Conservation (phyloP, 1,140 invertebrate species). For the Papilio aristodemus region DNA sequence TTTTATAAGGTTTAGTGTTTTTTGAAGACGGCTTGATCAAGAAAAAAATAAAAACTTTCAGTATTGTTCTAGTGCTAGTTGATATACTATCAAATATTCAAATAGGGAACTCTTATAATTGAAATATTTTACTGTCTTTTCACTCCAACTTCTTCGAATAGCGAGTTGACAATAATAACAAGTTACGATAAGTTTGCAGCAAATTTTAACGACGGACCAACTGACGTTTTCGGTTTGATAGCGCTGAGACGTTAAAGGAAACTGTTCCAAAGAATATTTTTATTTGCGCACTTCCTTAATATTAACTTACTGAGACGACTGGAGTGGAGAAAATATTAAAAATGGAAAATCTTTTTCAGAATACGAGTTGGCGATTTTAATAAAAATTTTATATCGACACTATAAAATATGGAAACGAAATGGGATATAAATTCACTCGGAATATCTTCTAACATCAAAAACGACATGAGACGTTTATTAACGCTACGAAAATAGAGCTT, state of each 20-base stretch:
- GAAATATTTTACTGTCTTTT: background rate
- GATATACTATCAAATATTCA: background rate
- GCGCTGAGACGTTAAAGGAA: conserved; percentile 20
- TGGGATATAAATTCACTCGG: background rate
- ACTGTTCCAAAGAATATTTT: conserved; percentile 16
- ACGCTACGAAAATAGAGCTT: background rate
- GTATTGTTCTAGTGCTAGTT: too few relatives aligned
- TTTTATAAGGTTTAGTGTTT: background rate
- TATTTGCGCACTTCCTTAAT: conserved; percentile 29
- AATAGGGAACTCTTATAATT: background rate
- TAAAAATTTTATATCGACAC: conserved; percentile 27
- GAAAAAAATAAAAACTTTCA: background rate
- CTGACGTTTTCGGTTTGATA: conserved; percentile 18
- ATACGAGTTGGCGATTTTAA: conserved; percentile 16
- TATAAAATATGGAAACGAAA: conserved; percentile 18
- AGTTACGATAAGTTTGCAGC: conserved; percentile 17
- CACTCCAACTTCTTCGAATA: background rate
- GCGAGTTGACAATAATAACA: background rate
- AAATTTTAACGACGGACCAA: conserved; percentile 13
- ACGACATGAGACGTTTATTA: background rate
- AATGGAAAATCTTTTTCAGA: conserved; percentile 27
- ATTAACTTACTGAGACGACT: conserved; percentile 30
- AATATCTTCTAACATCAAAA: background rate
- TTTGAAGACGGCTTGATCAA: background rate
- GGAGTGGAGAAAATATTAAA: conserved; percentile 31